Conservation (phyloP, 2,797 vertebrate genomes). For the Enteromius unitaeniatus region DNA sequence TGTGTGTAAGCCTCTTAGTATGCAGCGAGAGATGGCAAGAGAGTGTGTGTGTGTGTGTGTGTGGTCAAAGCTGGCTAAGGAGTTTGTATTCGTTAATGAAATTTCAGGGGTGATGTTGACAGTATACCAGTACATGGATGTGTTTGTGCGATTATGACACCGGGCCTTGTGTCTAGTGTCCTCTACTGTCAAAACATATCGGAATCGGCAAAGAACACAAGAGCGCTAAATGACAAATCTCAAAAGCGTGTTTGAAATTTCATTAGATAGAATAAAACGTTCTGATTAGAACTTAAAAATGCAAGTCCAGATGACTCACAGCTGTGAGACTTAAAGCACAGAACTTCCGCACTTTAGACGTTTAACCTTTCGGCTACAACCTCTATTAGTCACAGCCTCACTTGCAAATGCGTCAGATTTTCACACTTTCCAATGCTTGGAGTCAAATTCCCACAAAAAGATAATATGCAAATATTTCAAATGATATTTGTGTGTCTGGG, state of each 20-base stretch:
- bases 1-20: slow-evolving; percentile 34
- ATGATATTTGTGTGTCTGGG: background rate
- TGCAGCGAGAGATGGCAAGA: slow-evolving; percentile 10
- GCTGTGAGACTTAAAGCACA: background rate
- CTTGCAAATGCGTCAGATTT: background rate
- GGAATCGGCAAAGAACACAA: background rate
- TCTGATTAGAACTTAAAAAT: background rate
- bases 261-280: background rate
- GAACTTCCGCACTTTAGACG: background rate
- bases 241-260: background rate
- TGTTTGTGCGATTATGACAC: slow-evolving; percentile 26
- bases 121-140: slow-evolving; percentile 18
- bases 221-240: background rate
- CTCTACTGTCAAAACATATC: slow-evolving; percentile 1
- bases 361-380: slow-evolving; percentile 9
- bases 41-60: slow-evolving; percentile 1
- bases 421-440: background rate
- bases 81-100: slow-evolving; percentile 42
- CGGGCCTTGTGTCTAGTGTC: background rate
- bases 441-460: background rate
- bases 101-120: slow-evolving; percentile 41
- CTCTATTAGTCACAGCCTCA: slow-evolving; percentile 5
- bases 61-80: slow-evolving; percentile 9
- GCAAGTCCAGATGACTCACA: background rate
- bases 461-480: background rate